Evolutionary conservation across 2,888 invertebrate genomes (phyloP).

Genomic region (Drosophila atripex): DNA sequence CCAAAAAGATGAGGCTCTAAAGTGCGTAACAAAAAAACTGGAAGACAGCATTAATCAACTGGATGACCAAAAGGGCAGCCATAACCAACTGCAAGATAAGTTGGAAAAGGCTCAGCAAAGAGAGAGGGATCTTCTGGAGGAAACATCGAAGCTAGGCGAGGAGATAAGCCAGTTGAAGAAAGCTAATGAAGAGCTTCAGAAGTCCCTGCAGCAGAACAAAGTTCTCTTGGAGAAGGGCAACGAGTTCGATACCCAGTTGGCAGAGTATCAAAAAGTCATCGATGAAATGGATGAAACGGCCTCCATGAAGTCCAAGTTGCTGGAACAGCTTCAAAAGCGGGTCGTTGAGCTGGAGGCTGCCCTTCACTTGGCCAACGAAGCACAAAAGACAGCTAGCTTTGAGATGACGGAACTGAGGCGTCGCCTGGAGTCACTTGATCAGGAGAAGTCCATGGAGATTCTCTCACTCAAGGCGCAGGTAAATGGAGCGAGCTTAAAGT

Average conservation of each 20-base stretch:
- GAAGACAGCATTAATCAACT: slow-evolving; percentile 11
- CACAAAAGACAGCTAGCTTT: slow-evolving; percentile 49
- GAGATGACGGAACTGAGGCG: slow-evolving; percentile 60
- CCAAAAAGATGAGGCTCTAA: background rate
- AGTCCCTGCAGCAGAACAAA: slow-evolving; percentile 48
- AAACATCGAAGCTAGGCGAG: slow-evolving; percentile 40
- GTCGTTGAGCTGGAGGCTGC: slow-evolving; percentile 59
- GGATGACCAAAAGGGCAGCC: slow-evolving; percentile 32
- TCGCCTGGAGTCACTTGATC: slow-evolving; percentile 62
- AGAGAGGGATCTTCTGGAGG: slow-evolving; percentile 28
- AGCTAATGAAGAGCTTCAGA: slow-evolving; percentile 47
- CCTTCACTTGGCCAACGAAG: slow-evolving; percentile 46
- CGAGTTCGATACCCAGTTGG: slow-evolving; percentile 62
- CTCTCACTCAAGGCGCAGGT: slow-evolving; percentile 56
- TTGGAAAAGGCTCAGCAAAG: slow-evolving; percentile 45
- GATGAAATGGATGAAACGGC: slow-evolving; percentile 77
- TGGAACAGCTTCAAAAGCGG: slow-evolving; percentile 57
- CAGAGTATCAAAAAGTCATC: slow-evolving; percentile 74
- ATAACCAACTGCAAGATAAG: slow-evolving; percentile 52
- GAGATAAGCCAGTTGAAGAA: slow-evolving; percentile 58
- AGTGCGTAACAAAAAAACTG: slow-evolving; percentile 23
- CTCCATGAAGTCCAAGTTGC: slow-evolving; percentile 49
- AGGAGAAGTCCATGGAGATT: slow-evolving; percentile 73
- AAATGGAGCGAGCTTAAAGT: slow-evolving; percentile 31
- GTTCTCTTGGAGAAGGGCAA: slow-evolving; percentile 48